Evolutionary conservation across 1,140 invertebrate genomes (phyloP).

Genomic region (Bombus impatiens): DNA sequence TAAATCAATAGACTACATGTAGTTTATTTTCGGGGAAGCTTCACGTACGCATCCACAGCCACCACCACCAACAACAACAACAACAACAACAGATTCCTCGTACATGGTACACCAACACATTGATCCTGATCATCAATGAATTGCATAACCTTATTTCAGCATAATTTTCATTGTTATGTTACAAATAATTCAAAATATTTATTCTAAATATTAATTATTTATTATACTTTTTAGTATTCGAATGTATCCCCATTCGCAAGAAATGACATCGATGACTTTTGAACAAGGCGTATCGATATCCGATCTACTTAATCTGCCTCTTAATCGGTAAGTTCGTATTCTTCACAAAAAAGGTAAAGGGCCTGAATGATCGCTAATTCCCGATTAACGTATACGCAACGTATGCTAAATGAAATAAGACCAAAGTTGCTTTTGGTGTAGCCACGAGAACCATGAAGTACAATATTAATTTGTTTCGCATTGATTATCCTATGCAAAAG

Average conservation of each 20-base stretch:
- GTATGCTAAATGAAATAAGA: slow-evolving; percentile 88
- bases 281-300: slow-evolving; percentile 92
- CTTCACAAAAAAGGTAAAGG: slow-evolving; percentile 83
- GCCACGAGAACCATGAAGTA: slow-evolving; percentile 91
- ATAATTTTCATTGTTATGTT: neutral
- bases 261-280: slow-evolving; percentile 86
- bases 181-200: neutral
- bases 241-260: slow-evolving; percentile 74
- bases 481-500: slow-evolving; percentile 92
- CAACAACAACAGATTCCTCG: too few relatives aligned
- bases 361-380: slow-evolving; percentile 83
- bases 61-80: too few relatives aligned
- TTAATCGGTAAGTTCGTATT: slow-evolving; percentile 94
- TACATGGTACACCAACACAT: neutral
- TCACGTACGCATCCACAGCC: rapidly evolving
- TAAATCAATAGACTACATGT: too few relatives aligned
- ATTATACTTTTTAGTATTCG: slow-evolving; percentile 70
- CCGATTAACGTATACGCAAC: slow-evolving; percentile 89
- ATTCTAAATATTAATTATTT: neutral
- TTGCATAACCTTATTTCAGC: neutral
- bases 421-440: slow-evolving; percentile 89
- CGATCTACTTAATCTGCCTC: slow-evolving; percentile 95
- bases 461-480: slow-evolving; percentile 93
- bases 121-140: neutral
- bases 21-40: too few relatives aligned